These are phyloP conservation scores for Helicoverpa armigera DNA, from an alignment of 1,140 invertebrate genomes.

Conservation along the genomic window DNA sequence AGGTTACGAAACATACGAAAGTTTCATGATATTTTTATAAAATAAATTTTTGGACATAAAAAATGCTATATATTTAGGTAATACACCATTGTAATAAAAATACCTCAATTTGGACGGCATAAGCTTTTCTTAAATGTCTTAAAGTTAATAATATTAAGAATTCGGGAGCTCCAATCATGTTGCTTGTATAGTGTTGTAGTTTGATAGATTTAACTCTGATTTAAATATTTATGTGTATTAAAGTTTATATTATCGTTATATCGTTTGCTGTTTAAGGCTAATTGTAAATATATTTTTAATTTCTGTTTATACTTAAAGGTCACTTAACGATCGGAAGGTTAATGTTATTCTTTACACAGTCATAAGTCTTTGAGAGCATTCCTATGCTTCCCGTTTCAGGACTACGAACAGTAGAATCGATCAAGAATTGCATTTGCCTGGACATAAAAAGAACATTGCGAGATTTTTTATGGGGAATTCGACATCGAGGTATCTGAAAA, in stretches of 20 bases:
- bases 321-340: constrained; percentile 4
- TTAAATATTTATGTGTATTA: constrained; percentile 33
- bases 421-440: neutral
- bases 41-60: neutral
- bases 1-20: neutral
- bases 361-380: neutral
- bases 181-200: constrained; percentile 29
- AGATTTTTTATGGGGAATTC: neutral
- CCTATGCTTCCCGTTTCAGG: neutral
- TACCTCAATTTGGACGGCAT: constrained; percentile 15
- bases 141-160: constrained; percentile 14
- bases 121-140: constrained; percentile 17
- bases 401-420: constrained; percentile 6
- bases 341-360: constrained; percentile 24
- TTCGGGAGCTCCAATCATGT: constrained; percentile 18
- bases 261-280: constrained; percentile 30
- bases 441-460: too few species aligned
- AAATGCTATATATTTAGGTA: neutral
- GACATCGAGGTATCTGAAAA: neutral
- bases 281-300: constrained; percentile 38
- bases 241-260: constrained; percentile 11
- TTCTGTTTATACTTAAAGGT: constrained; percentile 30
- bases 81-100: neutral
- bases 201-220: constrained; percentile 4
- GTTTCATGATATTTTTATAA: neutral